A percentile compares a stretch with the other conserved stretches of the same genome.
These are phyloP conservation scores for Scaptomyza reducta DNA, from an alignment of 2,888 invertebrate species.

Conservation along the genomic window DNA sequence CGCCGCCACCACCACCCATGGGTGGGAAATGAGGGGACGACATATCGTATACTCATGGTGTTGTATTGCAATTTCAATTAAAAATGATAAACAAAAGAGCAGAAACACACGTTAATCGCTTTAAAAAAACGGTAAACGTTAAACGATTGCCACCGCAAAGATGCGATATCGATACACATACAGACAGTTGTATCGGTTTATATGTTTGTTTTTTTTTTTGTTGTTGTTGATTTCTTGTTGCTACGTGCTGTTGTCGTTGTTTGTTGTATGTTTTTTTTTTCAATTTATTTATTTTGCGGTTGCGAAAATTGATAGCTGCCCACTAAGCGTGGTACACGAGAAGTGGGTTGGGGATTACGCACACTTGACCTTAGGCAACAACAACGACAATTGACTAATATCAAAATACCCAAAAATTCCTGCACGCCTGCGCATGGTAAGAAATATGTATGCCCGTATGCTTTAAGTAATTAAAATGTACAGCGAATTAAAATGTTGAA, in stretches of 20 bases:
- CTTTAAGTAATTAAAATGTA: conserved; percentile 68
- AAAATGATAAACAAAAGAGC: conserved; percentile 72
- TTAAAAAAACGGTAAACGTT: conserved; percentile 63
- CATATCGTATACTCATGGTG: conserved; percentile 43
- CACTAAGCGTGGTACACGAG: not conserved
- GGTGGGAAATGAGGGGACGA: conserved; percentile 4
- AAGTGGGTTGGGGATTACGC: not conserved
- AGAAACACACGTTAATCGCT: conserved; percentile 66
- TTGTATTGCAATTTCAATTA: conserved; percentile 44
- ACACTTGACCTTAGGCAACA: conserved; percentile 73
- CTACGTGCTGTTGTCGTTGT: conserved; percentile 42
- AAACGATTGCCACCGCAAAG: conserved; percentile 65
- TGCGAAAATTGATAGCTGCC: conserved; percentile 54
- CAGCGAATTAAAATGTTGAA: conserved; percentile 69
- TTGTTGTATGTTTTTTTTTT: conserved; percentile 10
- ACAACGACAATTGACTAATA: conserved; percentile 42
- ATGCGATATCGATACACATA: conserved; percentile 53
- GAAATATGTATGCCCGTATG: conserved; percentile 13
- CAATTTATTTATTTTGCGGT: conserved; percentile 55
- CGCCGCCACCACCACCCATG: not conserved
- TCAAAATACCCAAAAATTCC: conserved; percentile 57
- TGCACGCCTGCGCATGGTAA: conserved; percentile 61
- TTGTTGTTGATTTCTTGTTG: conserved; percentile 30
- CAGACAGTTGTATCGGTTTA: conserved; percentile 29
- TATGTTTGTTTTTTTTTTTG: conserved; percentile 46